Base-by-base conservation (phyloP, 1,140 invertebrate genomes). In the Drosophila carrolli region DNA sequence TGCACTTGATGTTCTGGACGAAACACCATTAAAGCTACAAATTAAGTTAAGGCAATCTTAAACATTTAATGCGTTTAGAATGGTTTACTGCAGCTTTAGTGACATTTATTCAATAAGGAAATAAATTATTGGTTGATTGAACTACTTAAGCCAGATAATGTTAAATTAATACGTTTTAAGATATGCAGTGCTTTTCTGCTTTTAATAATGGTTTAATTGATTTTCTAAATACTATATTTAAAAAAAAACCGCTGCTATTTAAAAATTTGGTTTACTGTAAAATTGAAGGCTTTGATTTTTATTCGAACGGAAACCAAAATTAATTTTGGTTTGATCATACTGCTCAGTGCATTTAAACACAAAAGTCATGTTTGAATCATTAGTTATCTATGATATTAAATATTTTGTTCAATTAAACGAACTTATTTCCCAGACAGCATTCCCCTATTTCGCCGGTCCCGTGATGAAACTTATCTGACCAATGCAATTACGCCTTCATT, bases 401-500 rank as follows among this genome's bases (percentile, higher is more conserved):
- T 16, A 9, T 4, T 10, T 47, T 27, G 2, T 19, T 13, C 2
- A 47, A 23, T 7, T 27, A n/a, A 47, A n/a, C 2, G 2, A 27
- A 1, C 4, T 8, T 8, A 37, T 19, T 41, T 56, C 13, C 10
- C 1, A 10, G 8, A 43, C 23, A 16, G 13, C 16, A 29, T 14
- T 10, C 11, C 48, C 1, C 9, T 9, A 19, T 29, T 19, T n/a
- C 23, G 40, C 6, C 54, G 32, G 16, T 38, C 27, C 40, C 13
- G 19, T 40, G 66, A 72, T 72, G 38, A 46, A 72, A 40, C 54
- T 62, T 38, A 74, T 75, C 53, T 13, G 47, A 62, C 35, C 63
- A 78, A 68, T 72, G 78, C 75, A 78, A 86, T 75, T 86, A 71
- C 63, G 57, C 32, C 68, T 62, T 65, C 74, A 55, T 50, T 75